Conservation (phyloP, 2,888 invertebrate genomes). For the Macrophya annulata region DNA sequence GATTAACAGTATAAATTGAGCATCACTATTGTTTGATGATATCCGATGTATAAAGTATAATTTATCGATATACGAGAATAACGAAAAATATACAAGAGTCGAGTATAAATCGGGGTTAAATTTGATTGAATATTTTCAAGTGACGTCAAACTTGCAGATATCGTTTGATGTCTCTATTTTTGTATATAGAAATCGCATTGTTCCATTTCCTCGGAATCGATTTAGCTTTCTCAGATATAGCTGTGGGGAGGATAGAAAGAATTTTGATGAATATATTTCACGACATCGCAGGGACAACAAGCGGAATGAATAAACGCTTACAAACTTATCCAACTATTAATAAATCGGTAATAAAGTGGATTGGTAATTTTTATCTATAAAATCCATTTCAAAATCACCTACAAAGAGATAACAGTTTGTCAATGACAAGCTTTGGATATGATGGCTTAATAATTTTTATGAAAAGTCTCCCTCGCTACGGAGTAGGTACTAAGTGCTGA, state of each 20-base stretch:
- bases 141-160: conserved; percentile 13
- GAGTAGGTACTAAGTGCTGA: not conserved
- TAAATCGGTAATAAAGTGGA: conserved; percentile 14
- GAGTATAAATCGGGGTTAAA: not conserved
- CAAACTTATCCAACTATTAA: not conserved
- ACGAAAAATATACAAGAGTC: not conserved
- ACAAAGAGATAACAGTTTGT: conserved; percentile 34
- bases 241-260: not conserved
- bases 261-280: conserved; percentile 43
- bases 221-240: not conserved
- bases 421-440: not conserved
- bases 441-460: conserved; percentile 35
- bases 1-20: not conserved
- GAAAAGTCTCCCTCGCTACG: not conserved
- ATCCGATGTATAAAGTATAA: too few relatives aligned
- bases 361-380: conserved; percentile 21
- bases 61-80: not conserved
- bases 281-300: not conserved
- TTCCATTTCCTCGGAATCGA: conserved; percentile 38
- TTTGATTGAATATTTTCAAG: conserved; percentile 37
- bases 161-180: not conserved
- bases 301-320: not conserved
- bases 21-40: conserved; percentile 5
- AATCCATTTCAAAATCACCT: not conserved
- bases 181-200: not conserved